Base-by-base conservation (phyloP, 2,888 invertebrate genomes). In the Amblyteles armatorius region DNA sequence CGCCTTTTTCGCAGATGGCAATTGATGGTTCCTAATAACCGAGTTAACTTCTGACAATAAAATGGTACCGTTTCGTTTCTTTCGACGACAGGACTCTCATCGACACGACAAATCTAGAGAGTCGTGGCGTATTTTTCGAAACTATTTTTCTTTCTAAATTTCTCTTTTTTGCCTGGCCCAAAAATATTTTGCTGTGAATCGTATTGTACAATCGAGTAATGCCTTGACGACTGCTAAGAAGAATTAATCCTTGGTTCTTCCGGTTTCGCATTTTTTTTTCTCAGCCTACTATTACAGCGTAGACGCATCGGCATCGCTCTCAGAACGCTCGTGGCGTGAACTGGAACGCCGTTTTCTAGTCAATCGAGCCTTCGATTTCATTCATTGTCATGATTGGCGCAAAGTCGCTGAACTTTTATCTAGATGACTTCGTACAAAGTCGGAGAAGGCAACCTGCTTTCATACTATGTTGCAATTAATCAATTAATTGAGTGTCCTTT, bases 261-360 rank as follows among this genome's bases (percentile, higher is more conserved):
- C 80, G 84, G 77, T 19, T 67, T 13, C 26, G 48, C 11, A 73
- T 69, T 60, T 60, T 40, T 40, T 79, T 72, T 84, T 84, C 79
- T 79, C 84, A 79, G n/a, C 63, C 69, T 48, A 60, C 57, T 60
- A 29, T 57, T 57, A 40, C 65, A 29, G 22, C 16, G 22, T 57
- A 55, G 22, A 74, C 48, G n/a, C 65, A 29, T 68, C 48, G 76
- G 50, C 80, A 73, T 78, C 33, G 68, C 67, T 74, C 79, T 48
- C 65, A 55, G 65, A 73, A 63, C 50, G 55, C 63, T 71, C 67
- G 44, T 40, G 55, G 50, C 84, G 81, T 81, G 73, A 84, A 84
- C 79, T 82, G 74, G 82, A 79, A 55, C 84, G 74, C 36, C 69
- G 55, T 48, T 33, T 72, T 40, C 57, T 71, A 69, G 69, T 79